Percentiles rank a stretch among this genome's conserved stretches.
phyloP scores from a whole-genome alignment of 2,888 invertebrate genomes.

The Tetanocera ferruginea region DNA sequence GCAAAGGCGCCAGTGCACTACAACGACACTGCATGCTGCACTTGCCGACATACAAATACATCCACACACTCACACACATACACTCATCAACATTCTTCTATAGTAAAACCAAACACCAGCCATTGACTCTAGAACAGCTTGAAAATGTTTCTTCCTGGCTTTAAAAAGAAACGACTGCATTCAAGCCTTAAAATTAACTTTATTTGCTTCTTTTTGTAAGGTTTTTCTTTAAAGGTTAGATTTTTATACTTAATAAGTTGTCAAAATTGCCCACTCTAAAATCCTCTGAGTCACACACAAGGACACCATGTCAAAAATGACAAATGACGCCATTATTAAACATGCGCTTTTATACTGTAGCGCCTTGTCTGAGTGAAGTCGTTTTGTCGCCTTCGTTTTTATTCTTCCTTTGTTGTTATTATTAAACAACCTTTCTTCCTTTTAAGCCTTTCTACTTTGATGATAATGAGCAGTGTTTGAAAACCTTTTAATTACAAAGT shows the following conservation, averaged over 20 bases:
- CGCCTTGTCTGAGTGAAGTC: not conserved
- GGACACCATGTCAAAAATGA: constrained; percentile 3
- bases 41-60: not conserved
- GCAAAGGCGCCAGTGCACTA: not conserved
- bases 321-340: not conserved
- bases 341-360: no score
- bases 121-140: not conserved
- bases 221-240: no score
- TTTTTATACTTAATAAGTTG: no score
- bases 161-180: not conserved
- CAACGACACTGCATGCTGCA: not conserved
- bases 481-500: constrained; percentile 16
- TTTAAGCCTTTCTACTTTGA: not conserved
- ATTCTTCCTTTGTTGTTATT: not conserved
- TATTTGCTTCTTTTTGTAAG: no score
- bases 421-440: not conserved
- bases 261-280: no score
- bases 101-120: not conserved
- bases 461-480: not conserved
- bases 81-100: not conserved
- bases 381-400: not conserved
- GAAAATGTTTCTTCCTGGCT: not conserved
- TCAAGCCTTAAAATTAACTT: no score
- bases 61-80: not conserved
- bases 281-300: no score